Conservation (phyloP, 1,140 invertebrate genomes). For the Dinoponera quadriceps region DNA sequence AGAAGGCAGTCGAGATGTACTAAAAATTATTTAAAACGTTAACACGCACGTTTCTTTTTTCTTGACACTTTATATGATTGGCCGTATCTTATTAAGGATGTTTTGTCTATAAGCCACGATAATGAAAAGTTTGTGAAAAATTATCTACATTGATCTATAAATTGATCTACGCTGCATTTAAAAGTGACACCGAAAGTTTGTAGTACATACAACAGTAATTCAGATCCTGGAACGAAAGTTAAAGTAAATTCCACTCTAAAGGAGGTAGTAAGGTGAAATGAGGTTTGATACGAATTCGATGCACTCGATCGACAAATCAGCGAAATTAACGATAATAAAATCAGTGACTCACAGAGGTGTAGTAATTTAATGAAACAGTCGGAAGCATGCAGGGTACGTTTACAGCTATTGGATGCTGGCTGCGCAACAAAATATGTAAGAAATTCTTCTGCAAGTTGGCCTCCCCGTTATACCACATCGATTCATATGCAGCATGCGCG, state of each 20-base stretch:
- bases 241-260: too few relatives aligned
- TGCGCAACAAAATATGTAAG: conserved; percentile 48
- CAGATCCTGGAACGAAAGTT: too few relatives aligned
- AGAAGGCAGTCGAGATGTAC: conserved; percentile 68
- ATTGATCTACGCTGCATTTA: too few relatives aligned
- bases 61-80: not conserved
- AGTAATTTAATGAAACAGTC: conserved; percentile 62
- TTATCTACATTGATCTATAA: too few relatives aligned
- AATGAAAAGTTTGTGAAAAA: too few relatives aligned
- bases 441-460: conserved; percentile 51
- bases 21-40: conserved; percentile 21
- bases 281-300: not conserved
- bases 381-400: conserved; percentile 63
- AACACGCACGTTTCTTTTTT: not conserved
- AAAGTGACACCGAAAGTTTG: too few relatives aligned
- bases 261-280: not conserved
- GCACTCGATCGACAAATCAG: not conserved
- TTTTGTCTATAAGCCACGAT: not conserved
- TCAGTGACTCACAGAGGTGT: conserved; percentile 35
- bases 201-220: too few relatives aligned
- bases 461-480: conserved; percentile 56
- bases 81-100: not conserved
- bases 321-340: conserved; percentile 15
- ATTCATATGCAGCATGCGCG: conserved; percentile 42
- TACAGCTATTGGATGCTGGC: conserved; percentile 62